Evolutionary conservation across 2,113 vertebrate genomes (phyloP), one percentile per base, ranked within the genome.

Genomic region (Hemibagrus wyckioides): DNA sequence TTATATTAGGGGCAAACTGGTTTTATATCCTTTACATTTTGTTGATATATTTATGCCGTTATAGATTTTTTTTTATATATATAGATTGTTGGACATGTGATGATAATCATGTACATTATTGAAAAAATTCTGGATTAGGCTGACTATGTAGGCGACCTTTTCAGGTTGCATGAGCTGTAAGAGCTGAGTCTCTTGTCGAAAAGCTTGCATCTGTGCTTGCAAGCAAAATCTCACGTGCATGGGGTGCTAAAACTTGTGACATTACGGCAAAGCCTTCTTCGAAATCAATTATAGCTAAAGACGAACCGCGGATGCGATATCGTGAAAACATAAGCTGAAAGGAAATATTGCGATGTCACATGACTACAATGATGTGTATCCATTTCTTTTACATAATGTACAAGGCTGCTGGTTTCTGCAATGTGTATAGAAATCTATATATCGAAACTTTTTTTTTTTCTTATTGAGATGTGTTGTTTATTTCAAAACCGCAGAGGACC

Each of bases 1-100:
- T 77, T 57, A 69, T 56, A 23, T 84, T 54, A 44, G 33, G 21
- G 82, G 23, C n/a, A n/a, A 48, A 52, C 30, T 59, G 33, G 54
- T 36, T 56, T 80, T 56, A 13, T 81, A 59, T 81, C 13, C 21
- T 81, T 57, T 41, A 33, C 19, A 11, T 28, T 36, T 59, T 59
- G n/a, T n/a, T 54, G 14, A 59, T 10, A 39, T 25, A 80, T 81
- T 81, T 80, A 80, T 36, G 52, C 28, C 76, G 30, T 75, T 48
- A 28, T 73, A 23, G 33, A 19, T 33, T 28, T 67, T 7, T 63
- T 81, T 71, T 77, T 87, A 71, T 36, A 52, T 83, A 80, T 41
- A 39, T 85, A 39, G n/a, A 63, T 23, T 86, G 13, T 79, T 71
- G 39, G n/a, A 48, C 36, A 23, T 56, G 30, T 30, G n/a, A n/a